Evolutionary conservation across 2,888 invertebrate species (phyloP).

Genomic region (Prosapia bicincta): DNA sequence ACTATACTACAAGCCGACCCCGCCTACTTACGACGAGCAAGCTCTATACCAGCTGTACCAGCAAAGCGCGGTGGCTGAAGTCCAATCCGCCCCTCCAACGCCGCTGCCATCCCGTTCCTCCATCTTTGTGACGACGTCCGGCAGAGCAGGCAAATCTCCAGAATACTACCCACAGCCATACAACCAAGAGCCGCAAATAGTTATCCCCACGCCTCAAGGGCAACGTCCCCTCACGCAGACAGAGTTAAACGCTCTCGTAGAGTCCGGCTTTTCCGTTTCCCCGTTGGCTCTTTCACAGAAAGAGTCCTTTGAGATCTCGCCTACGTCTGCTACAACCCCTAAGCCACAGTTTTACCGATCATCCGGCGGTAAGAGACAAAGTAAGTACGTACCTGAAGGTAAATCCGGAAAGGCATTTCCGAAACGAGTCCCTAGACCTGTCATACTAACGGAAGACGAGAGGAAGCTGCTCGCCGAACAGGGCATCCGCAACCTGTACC

Average conservation of each 20-base stretch:
- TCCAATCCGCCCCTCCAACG: constrained; percentile 8
- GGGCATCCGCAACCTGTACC: constrained; percentile 36
- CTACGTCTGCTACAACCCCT: background rate
- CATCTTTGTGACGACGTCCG: constrained; percentile 32
- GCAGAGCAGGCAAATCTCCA: constrained; percentile 13
- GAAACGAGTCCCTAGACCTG: constrained; percentile 32
- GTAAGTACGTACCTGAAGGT: constrained; percentile 11
- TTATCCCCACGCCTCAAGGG: constrained; percentile 21
- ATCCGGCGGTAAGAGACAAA: constrained; percentile 20
- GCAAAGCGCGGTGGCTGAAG: background rate
- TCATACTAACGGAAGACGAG: constrained; percentile 34
- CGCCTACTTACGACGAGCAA: background rate
- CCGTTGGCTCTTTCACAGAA: constrained; percentile 19
- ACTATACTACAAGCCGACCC: constrained; percentile 12
- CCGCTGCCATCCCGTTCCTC: constrained; percentile 31
- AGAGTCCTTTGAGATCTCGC: constrained; percentile 14
- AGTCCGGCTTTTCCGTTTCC: constrained; percentile 32
- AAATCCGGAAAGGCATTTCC: constrained; percentile 13
- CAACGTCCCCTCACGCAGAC: constrained; percentile 32
- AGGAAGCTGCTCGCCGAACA: constrained; percentile 31
- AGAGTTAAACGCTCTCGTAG: constrained; percentile 34
- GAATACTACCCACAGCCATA: background rate
- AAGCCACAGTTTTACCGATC: constrained; percentile 11
- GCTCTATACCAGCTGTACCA: background rate
- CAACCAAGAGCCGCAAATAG: constrained; percentile 7